Evolutionary conservation across 2,888 invertebrate species (phyloP), one percentile per base, ranked within the genome.

Genomic region (Plebejus anna): DNA sequence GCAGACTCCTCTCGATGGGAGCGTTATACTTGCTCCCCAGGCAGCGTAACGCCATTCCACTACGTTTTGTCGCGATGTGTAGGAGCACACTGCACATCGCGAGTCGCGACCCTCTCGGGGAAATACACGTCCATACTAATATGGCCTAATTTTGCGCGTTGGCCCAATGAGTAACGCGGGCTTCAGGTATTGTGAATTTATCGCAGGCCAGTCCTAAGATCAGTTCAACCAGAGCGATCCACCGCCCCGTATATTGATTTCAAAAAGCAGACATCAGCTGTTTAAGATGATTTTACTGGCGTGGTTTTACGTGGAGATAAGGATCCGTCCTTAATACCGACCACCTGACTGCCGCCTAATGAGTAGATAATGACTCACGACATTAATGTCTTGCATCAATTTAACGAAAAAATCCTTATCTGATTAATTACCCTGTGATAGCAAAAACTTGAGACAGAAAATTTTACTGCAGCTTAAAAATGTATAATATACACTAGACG

Each of bases 381-480:
- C 66, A 66, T 32, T 13, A 66, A 66, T 13, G 66, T 16, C 66
- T 66, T 32, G 66, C 32, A 66, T 66, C 66, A 66, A 66, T 32
- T 66, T 32, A 32, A 66, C 61, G 9, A 66, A 66, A 66, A 66
- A 32, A 66, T 22, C 32, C 66, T 66, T 66, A 66, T 66, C 66
- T 66, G 32, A 66, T 66, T 66, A 66, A 66, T 66, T 32, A 66
- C 32, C 22, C 1, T 66, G 32, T 66, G 61, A 61, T 59, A 59
- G 66, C 66, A 61, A 66, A 66, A 32, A 66, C 66, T 32, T 32
- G 1, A 66, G 22, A 22, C 0, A 22, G 22, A 22, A 22, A 22
- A 22, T 22, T 22, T 22, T 22, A 22, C 22, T 22, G 22, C 22
- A 22, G 22, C 22, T 22, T 22, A 22, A 22, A 22, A 22, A 22